A percentile compares a stretch with the other conserved stretches of the same genome.
phyloP scores from a whole-genome alignment of 2,113 vertebrate genomes.

The Zosterops borbonicus region DNA sequence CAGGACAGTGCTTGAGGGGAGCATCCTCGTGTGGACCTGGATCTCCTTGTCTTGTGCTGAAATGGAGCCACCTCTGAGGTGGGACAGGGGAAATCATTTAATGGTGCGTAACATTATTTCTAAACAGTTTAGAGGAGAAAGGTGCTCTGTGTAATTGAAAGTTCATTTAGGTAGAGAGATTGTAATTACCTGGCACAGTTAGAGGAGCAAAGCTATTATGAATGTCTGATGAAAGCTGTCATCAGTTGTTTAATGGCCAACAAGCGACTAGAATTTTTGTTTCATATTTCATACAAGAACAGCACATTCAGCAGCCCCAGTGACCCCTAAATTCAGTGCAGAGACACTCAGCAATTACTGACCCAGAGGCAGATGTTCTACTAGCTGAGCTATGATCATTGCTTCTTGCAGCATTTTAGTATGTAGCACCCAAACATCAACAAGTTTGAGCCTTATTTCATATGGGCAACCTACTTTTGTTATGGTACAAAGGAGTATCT shows the following conservation, averaged over 20 bases:
- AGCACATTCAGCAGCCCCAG: constrained; percentile 28
- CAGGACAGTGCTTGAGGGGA: neutral
- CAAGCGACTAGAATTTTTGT: constrained; percentile 26
- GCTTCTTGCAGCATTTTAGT: neutral
- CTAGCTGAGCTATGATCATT: neutral
- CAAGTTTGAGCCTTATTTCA: neutral
- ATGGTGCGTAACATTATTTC: neutral
- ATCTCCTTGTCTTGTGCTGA: neutral
- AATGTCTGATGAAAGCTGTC: constrained; percentile 38
- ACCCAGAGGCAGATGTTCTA: constrained; percentile 1
- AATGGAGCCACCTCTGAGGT: neutral
- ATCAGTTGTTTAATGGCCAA: constrained; percentile 41
- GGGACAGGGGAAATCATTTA: neutral
- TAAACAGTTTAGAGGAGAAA: constrained; percentile 22
- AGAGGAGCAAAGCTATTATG: constrained; percentile 1
- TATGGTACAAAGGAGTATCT: neutral
- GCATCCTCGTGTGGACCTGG: neutral
- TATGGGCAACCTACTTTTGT: neutral
- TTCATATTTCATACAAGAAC: constrained; percentile 28
- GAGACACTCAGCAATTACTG: neutral
- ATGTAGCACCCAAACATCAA: neutral
- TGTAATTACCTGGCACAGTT: constrained; percentile 31
- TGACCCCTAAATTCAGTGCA: constrained; percentile 26
- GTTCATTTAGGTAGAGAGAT: constrained; percentile 45
- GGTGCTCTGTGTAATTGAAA: constrained; percentile 28